Base-by-base conservation (phyloP, 2,113 vertebrate genomes). In the Phylloscopus trochilus region DNA sequence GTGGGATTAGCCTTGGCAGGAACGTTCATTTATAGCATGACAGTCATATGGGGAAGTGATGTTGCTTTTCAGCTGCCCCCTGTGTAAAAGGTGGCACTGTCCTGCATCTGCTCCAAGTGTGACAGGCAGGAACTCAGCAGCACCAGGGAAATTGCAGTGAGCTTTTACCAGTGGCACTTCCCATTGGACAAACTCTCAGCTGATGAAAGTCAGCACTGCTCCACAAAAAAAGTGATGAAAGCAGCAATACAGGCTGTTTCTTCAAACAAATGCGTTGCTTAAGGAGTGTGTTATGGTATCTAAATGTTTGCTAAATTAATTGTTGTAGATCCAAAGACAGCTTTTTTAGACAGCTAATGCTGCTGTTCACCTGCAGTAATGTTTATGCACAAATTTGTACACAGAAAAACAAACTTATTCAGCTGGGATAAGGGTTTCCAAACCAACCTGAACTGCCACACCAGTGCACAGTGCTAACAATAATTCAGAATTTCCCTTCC, bases 331-430 rank as follows among this genome's bases (percentile, higher is more conserved):
- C 26, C 33, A 76, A 69, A 88, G 19, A 5, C 15, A 8, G 18
- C 47, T 28, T 90, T 72, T 73, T 56, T 11, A 44, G 23, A 8
- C 33, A 8, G 49, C 23, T 68, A 19, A 41, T 47, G 19, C 46
- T 49, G 24, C n/a, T 0, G 0, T 60, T 83, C 49, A 49, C n/a
- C 37, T 0, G 0, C 19, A 13, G 16, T 33, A 8, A 8, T 4
- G 5, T 64, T 94, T 83, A 23, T 58, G 53, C 60, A 47, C 52
- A 60, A 91, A 64, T 27, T n/a, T 3, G 0, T 13, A 35, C 41
- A 8, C 7, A 31, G 37, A 6, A 52, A 41, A 95, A 52, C 7
- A 83, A 13, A 43, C 64, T 77, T 74, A 16, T 14, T 72, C n/a
- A 56, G 5, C 31, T 22, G 67, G 20, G 28, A 37, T 0, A 2